These are phyloP conservation scores for Callipepla squamata DNA, from an alignment of 2,113 vertebrate species.

Conservation along the genomic window DNA sequence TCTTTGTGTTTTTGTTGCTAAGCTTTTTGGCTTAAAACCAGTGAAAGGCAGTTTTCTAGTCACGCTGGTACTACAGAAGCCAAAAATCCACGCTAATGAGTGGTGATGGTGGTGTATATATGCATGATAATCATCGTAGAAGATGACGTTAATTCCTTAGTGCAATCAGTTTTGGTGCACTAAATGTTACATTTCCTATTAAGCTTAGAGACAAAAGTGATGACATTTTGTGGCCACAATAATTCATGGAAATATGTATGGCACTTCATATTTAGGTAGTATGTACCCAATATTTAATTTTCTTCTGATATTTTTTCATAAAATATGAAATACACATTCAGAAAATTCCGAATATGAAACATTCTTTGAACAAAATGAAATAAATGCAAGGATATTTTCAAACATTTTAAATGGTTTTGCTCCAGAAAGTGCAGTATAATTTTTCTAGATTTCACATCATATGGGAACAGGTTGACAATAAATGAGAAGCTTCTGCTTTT, in stretches of 20 bases:
- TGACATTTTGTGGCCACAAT: neutral
- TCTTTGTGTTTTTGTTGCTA: slow-evolving; percentile 32
- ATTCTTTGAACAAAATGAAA: neutral
- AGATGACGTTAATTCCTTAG: neutral
- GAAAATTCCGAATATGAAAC: neutral
- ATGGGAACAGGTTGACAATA: neutral
- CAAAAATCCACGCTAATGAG: neutral
- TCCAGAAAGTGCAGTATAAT: neutral
- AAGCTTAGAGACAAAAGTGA: neutral
- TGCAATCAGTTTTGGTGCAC: neutral
- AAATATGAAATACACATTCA: neutral
- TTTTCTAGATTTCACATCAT: neutral
- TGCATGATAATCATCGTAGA: neutral
- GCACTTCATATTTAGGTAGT: neutral
- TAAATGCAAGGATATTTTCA: neutral
- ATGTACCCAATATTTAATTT: neutral
- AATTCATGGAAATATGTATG: neutral
- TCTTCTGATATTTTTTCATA: neutral
- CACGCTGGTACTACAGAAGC: neutral
- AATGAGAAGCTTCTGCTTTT: slow-evolving; percentile 21
- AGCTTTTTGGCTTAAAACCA: slow-evolving; percentile 14
- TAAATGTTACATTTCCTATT: neutral
- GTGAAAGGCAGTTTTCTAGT: slow-evolving; percentile 8
- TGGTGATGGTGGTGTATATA: rapidly evolving
- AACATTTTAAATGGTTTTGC: neutral